These are phyloP conservation scores for Rhyacophila brunnea DNA, from an alignment of 1,140 invertebrate genomes.

Conservation along the genomic window DNA sequence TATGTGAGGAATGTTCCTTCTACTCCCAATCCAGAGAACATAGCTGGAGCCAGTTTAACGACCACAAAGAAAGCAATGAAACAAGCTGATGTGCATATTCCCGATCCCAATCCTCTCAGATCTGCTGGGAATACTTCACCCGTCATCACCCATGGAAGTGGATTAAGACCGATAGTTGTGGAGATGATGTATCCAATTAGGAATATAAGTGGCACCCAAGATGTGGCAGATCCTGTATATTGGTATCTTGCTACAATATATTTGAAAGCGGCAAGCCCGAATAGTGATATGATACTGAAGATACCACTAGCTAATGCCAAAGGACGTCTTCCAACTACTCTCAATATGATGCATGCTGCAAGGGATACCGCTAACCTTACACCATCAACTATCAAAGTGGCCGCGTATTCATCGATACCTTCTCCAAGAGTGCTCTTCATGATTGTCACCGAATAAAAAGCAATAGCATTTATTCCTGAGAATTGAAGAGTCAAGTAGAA, in stretches of 20 bases:
- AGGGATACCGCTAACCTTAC: conserved; percentile 63
- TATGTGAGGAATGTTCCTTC: conserved; percentile 68
- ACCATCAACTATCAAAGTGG: conserved; percentile 66
- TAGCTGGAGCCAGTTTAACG: conserved; percentile 66
- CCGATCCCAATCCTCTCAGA: conserved; percentile 59
- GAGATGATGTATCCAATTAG: conserved; percentile 59
- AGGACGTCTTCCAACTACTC: conserved; percentile 57
- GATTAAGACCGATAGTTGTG: conserved; percentile 59
- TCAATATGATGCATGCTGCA: conserved; percentile 58
- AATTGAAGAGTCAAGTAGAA: conserved; percentile 64
- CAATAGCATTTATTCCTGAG: conserved; percentile 66
- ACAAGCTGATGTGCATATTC: conserved; percentile 62
- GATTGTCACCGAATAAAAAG: conserved; percentile 70
- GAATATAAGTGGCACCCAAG: conserved; percentile 54
- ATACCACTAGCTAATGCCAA: conserved; percentile 58
- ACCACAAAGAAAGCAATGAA: conserved; percentile 69
- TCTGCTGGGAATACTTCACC: conserved; percentile 63
- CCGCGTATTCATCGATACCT: conserved; percentile 57
- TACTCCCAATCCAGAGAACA: conserved; percentile 59
- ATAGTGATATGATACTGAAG: conserved; percentile 55
- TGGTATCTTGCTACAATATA: conserved; percentile 40
- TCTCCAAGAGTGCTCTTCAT: conserved; percentile 55
- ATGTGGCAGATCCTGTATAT: conserved; percentile 41
- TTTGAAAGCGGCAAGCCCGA: conserved; percentile 49
- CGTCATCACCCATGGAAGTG: conserved; percentile 69